Base-by-base conservation (phyloP, 2,888 invertebrate genomes). In the Monopis laevigella region DNA sequence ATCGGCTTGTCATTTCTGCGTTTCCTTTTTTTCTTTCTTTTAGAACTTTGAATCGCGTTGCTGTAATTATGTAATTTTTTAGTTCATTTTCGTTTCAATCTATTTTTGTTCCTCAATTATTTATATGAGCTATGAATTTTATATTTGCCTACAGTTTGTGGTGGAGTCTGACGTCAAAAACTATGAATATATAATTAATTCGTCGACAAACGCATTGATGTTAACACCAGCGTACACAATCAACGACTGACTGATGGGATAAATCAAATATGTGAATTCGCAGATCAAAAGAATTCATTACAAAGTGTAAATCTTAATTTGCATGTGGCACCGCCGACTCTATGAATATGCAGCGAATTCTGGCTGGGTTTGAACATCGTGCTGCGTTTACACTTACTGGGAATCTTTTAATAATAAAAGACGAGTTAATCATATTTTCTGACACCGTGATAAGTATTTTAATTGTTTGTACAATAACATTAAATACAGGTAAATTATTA, bases 281-380 rank as follows among this genome's bases (percentile, higher is more conserved):
- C 75, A 80, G 78, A 80, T 80, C 80, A 80, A 80, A 80, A 80
- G 80, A 80, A 80, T 80, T 77, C 77, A 80, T 80, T 80, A 80
- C 77, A 75, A 68, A 75, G 77, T 80, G 78, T 78, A 78, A 78
- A 80, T 78, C 75, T 67, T 62, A 63, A 78, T 80, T 80, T 80
- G 80, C 80, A 80, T 80, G 78, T 71, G 75, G 74, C 70, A 73
- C 58, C 58, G 63, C 12, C 6, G 27, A 14, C 29, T 14, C 69
- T 65, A 80, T 80, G 78, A 80, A 80, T 80, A 80, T 80, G 78
- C 78, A 80, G 74, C 64, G 41, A 18, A 67, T 65, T 59, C 62
- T 42, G 54, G 75, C 75, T 62, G 56, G 71, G 66, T 72, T 75
- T 36, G 36, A 5, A 2, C 19, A 29, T 29, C 5, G 12, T 21